A percentile compares a stretch with the other conserved stretches of the same genome.
phyloP scores from a whole-genome alignment of 1,140 invertebrate genomes.

The Megalonaias nervosa region DNA sequence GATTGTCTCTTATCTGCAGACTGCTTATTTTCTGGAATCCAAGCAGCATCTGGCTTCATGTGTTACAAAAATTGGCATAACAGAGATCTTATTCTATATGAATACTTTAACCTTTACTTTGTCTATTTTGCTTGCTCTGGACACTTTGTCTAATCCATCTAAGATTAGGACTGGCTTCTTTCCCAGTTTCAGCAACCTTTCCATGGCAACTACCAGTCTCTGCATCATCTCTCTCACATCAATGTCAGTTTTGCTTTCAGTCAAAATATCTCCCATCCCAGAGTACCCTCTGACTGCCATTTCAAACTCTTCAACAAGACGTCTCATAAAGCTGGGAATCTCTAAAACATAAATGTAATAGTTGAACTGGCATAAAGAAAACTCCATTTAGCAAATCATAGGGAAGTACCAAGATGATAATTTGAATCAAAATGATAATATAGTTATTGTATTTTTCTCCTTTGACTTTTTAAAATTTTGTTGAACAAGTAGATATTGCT shows the following conservation, averaged over 20 bases:
- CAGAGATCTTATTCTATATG: no score
- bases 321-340: slow-evolving; percentile 7
- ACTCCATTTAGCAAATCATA: no score
- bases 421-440: no score
- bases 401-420: no score
- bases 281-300: no score
- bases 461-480: no score
- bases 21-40: no score
- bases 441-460: no score
- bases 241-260: not conserved
- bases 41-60: no score
- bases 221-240: slow-evolving; percentile 9
- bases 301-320: slow-evolving; percentile 16
- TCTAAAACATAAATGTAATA: slow-evolving; percentile 2
- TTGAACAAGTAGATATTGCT: no score
- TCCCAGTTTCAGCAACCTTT: slow-evolving; percentile 4
- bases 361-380: not conserved
- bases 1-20: no score
- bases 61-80: no score
- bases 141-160: slow-evolving; percentile 43
- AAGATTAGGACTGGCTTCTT: slow-evolving; percentile 34
- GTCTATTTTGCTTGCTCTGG: slow-evolving; percentile 19
- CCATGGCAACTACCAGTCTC: slow-evolving; percentile 11
- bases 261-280: not conserved
- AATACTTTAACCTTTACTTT: slow-evolving; percentile 28